Evolutionary conservation across 2,113 vertebrate genomes (phyloP).

Genomic region (Eleginops maclovinus): DNA sequence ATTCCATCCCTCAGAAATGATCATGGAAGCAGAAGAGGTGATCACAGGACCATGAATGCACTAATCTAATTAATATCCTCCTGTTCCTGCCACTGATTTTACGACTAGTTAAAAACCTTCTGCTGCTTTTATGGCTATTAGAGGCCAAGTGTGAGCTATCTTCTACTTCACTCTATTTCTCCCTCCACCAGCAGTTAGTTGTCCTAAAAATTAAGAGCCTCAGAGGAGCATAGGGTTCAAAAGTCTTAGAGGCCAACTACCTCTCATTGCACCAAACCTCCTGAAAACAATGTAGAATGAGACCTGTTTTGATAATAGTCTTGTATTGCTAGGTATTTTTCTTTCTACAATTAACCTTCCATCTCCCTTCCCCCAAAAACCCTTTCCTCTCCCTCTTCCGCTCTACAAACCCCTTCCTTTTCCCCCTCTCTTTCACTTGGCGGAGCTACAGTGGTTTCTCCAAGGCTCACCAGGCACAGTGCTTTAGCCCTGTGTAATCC

Average conservation of each 20-base stretch:
- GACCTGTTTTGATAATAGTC: conserved; percentile 50
- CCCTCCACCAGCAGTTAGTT: conserved; percentile 66
- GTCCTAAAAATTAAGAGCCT: conserved; percentile 70
- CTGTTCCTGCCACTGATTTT: conserved; percentile 81
- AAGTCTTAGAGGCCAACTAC: conserved; percentile 41
- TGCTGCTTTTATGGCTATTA: conserved; percentile 83
- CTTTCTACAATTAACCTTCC: conserved; percentile 50
- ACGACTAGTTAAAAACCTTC: conserved; percentile 84
- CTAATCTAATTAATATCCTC: conserved; percentile 84
- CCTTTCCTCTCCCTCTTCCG: conserved; percentile 51
- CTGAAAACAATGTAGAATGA: conserved; percentile 55
- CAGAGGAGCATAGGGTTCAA: conserved; percentile 50
- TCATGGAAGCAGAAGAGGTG: conserved; percentile 78
- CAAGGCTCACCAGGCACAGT: conserved; percentile 82
- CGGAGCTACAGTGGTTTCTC: conserved; percentile 75
- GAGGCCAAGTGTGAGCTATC: conserved; percentile 78
- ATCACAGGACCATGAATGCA: conserved; percentile 80
- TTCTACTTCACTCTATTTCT: conserved; percentile 66
- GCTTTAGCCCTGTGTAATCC: conserved; percentile 85
- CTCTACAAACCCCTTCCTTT: conserved; percentile 53
- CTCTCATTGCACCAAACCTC: conserved; percentile 42
- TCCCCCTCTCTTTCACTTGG: conserved; percentile 73
- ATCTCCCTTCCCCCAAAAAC: conserved; percentile 32
- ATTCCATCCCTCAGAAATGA: conserved; percentile 75
- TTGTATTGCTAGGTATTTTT: conserved; percentile 58